Conservation (phyloP, 2,113 vertebrate species). For the Brachyhypopomus gauderio region DNA sequence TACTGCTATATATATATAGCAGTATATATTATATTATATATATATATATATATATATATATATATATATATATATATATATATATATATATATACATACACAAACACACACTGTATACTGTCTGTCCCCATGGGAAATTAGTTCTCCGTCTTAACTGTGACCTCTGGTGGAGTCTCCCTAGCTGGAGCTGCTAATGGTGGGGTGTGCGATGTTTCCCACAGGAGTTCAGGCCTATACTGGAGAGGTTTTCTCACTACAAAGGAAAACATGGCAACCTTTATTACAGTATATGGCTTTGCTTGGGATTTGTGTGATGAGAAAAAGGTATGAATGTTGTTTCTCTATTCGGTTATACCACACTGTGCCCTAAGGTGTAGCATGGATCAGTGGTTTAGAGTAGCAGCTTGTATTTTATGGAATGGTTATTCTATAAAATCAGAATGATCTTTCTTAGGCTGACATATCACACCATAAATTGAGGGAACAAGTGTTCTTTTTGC, state of each 20-base stretch:
- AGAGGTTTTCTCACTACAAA: neutral
- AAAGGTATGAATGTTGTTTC: neutral
- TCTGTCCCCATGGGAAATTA: neutral
- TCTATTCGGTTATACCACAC: neutral
- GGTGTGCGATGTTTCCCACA: neutral
- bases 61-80: neutral
- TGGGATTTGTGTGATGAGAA: neutral
- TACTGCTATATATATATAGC: conserved; percentile 8
- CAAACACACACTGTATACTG: no score
- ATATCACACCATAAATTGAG: neutral
- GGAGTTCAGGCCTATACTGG: conserved; percentile 10
- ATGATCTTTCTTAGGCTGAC: neutral
- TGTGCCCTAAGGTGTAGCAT: neutral
- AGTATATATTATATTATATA: no score
- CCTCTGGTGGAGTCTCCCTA: neutral
- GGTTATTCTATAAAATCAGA: neutral
- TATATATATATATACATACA: conserved; percentile 10
- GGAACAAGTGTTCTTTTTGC: neutral
- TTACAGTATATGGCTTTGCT: neutral
- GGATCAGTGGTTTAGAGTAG: neutral
- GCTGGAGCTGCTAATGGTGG: neutral
- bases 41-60: conserved; percentile 1
- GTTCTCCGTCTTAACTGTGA: conserved; percentile 4
- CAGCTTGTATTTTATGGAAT: neutral
- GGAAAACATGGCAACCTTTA: neutral